A percentile compares a stretch with the other conserved stretches of the same genome.
phyloP scores from a whole-genome alignment of 2,888 invertebrate genomes.

The Therioaphis trifolii region DNA sequence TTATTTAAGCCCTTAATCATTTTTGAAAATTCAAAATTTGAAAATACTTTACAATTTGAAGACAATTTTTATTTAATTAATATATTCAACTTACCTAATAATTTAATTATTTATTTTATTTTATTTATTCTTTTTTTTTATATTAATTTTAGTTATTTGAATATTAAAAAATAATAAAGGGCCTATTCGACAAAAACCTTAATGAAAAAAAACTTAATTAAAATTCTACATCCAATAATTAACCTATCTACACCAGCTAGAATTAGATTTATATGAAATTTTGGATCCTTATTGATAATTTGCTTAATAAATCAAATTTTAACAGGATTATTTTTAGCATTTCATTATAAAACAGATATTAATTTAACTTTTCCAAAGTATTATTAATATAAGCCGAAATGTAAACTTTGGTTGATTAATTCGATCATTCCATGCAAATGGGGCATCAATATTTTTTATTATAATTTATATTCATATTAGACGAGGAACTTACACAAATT shows the following conservation, averaged over 20 bases:
- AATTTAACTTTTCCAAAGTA: conserved; percentile 11
- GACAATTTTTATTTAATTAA: neutral
- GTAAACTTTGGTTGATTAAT: conserved; percentile 38
- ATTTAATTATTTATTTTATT: conserved; percentile 1
- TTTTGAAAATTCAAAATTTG: neutral
- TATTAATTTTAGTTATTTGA: conserved; percentile 7
- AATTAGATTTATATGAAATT: conserved; percentile 38
- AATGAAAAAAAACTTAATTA: conserved; percentile 4
- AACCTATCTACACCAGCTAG: conserved; percentile 2
- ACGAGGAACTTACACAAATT: neutral
- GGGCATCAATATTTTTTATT: conserved; percentile 71
- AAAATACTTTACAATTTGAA: neutral
- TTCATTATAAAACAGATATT: conserved; percentile 27
- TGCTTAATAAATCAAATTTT: conserved; percentile 24
- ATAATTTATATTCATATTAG: conserved; percentile 12
- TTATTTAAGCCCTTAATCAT: neutral
- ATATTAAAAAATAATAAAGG: conserved; percentile 10
- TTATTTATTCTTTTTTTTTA: too few species aligned
- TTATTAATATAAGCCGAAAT: conserved; percentile 24
- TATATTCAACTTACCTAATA: neutral
- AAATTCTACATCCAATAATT: neutral
- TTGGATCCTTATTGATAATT: neutral
- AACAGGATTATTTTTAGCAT: conserved; percentile 40
- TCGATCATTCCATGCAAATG: conserved; percentile 79
- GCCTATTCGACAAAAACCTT: too few species aligned